Conservation (phyloP, 2,888 invertebrate species). For the Ectobius pallidus region DNA sequence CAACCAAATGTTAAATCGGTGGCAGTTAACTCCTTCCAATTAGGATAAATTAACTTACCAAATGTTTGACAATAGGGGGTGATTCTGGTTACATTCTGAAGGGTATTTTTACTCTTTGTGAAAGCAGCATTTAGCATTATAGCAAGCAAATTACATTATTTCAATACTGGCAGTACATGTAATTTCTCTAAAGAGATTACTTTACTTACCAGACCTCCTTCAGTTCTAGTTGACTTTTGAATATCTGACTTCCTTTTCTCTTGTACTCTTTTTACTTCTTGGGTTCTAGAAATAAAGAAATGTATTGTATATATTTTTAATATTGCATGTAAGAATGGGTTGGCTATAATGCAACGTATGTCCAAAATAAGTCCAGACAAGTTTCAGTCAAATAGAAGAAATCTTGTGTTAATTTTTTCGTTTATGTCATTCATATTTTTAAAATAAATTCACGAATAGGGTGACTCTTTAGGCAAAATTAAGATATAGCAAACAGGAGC, state of each 20-base stretch:
- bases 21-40: too few species aligned
- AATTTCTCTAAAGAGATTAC: neutral
- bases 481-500: too few species aligned
- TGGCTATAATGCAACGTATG: too few species aligned
- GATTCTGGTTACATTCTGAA: too few species aligned
- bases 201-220: conserved; percentile 48
- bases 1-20: too few species aligned
- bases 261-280: conserved; percentile 65
- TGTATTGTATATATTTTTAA: neutral
- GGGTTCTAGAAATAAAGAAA: conserved; percentile 56
- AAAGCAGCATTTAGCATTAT: too few species aligned
- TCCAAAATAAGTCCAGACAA: neutral
- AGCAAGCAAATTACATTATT: too few species aligned
- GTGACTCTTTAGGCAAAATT: too few species aligned
- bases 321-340: neutral
- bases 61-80: too few species aligned
- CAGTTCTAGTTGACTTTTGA: conserved; percentile 52
- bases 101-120: too few species aligned
- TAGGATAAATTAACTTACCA: too few species aligned
- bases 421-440: neutral
- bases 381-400: neutral
- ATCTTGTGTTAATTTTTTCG: neutral
- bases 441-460: neutral
- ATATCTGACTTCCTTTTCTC: conserved; percentile 58
- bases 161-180: neutral